A percentile compares a stretch with the other conserved stretches of the same genome.
Evolutionary conservation across 2,888 invertebrate species (phyloP).

Genomic region (Drosophila kanekoi): DNA sequence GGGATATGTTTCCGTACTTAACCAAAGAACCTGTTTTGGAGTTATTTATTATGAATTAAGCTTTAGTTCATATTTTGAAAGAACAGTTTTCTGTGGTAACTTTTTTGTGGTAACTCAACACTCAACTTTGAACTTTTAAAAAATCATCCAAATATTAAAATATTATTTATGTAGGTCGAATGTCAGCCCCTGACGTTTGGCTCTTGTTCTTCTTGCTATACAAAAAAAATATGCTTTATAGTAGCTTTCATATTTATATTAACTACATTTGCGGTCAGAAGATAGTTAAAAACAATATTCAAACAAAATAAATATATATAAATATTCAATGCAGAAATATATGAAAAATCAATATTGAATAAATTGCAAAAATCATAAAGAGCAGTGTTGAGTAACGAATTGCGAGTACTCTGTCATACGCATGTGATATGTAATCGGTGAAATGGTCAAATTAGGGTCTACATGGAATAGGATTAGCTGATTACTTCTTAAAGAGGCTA

Average conservation of each 20-base stretch:
- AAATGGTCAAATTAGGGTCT: too few relatives aligned
- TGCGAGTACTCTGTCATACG: slow-evolving; percentile 1
- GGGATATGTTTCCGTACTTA: too few relatives aligned
- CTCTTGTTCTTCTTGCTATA: neutral
- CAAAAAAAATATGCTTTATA: neutral
- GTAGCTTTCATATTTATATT: neutral
- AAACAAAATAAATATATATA: slow-evolving; percentile 14
- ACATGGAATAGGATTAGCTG: too few relatives aligned
- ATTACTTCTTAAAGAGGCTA: too few relatives aligned
- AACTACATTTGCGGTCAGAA: neutral
- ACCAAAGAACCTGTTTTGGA: too few relatives aligned
- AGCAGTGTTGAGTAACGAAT: neutral
- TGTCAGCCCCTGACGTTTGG: neutral
- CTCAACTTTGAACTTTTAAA: neutral
- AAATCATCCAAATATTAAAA: neutral
- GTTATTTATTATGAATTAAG: too few relatives aligned
- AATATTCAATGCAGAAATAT: slow-evolving; percentile 4
- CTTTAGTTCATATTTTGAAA: too few relatives aligned
- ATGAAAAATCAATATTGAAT: slow-evolving; percentile 9
- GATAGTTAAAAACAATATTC: neutral
- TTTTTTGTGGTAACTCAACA: neutral
- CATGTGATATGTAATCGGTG: too few relatives aligned
- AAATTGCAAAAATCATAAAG: neutral
- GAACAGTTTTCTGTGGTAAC: too few relatives aligned
- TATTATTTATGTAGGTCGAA: neutral